phyloP scores from a whole-genome alignment of 2,113 vertebrate species.

The Sclerurus mexicanus region DNA sequence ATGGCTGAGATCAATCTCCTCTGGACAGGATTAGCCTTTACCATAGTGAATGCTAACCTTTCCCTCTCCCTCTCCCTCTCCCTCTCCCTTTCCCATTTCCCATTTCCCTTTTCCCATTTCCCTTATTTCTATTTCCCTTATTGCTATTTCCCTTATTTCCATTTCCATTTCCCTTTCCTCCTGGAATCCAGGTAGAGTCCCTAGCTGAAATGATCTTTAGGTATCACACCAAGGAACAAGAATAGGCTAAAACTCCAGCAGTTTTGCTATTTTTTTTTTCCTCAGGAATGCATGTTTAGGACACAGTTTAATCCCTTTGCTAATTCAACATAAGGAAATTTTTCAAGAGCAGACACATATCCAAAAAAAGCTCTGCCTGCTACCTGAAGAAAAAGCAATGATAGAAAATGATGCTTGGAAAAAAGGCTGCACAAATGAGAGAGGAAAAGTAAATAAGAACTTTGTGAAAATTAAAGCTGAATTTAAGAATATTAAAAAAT shows the following conservation, averaged over 20 bases:
- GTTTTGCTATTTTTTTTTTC: not conserved
- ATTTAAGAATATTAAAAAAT: not conserved
- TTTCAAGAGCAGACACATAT: not conserved
- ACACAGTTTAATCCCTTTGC: not conserved
- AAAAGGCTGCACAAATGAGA: not conserved
- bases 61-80: no score
- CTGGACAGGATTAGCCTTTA: not conserved
- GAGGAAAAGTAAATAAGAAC: not conserved
- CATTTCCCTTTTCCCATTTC: no score
- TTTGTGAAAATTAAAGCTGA: not conserved
- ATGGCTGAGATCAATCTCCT: not conserved
- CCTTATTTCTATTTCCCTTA: not conserved
- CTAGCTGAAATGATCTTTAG: not conserved
- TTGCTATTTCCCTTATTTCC: no score
- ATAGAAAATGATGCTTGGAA: not conserved
- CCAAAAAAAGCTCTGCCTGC: not conserved
- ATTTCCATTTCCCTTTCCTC: not conserved
- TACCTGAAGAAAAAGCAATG: not conserved
- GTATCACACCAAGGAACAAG: not conserved
- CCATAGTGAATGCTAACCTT: not conserved
- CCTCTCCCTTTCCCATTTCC: not conserved
- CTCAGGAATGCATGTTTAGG: not conserved
- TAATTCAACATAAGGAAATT: not conserved
- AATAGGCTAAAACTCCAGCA: not conserved
- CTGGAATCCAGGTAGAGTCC: not conserved